A percentile compares a stretch with the other conserved stretches of the same genome.
phyloP scores from a whole-genome alignment of 1,140 invertebrate genomes.

The Prorops nasuta region DNA sequence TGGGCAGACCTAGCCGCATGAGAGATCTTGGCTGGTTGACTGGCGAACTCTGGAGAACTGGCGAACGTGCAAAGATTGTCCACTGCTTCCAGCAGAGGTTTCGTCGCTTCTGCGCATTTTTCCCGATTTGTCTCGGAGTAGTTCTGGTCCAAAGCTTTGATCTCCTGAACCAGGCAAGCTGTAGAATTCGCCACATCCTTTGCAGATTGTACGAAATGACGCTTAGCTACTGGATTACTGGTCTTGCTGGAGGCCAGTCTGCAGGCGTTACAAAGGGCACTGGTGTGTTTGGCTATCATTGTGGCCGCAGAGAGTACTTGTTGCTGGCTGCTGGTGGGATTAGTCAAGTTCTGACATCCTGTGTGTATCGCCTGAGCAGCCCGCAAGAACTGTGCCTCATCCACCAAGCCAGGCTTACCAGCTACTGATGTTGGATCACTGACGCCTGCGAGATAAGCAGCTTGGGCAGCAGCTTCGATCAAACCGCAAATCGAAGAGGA shows the following conservation, averaged over 20 bases:
- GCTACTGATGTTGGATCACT: slow-evolving; percentile 88
- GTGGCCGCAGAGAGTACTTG: slow-evolving; percentile 88
- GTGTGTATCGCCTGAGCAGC: slow-evolving; percentile 86
- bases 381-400: slow-evolving; percentile 85
- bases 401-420: slow-evolving; percentile 87
- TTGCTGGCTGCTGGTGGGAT: slow-evolving; percentile 76
- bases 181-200: slow-evolving; percentile 98
- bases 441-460: slow-evolving; percentile 91
- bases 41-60: slow-evolving; percentile 86
- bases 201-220: slow-evolving; percentile 96
- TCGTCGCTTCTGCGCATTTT: slow-evolving; percentile 78
- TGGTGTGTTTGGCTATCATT: slow-evolving; percentile 94
- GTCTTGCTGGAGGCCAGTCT: slow-evolving; percentile 89
- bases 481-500: slow-evolving; percentile 87
- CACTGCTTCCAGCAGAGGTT: slow-evolving; percentile 85
- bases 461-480: slow-evolving; percentile 91
- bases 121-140: slow-evolving; percentile 74
- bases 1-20: slow-evolving; percentile 73
- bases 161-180: slow-evolving; percentile 89
- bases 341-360: slow-evolving; percentile 80
- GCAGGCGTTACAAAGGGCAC: slow-evolving; percentile 92
- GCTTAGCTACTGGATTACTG: slow-evolving; percentile 87
- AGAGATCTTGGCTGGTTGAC: slow-evolving; percentile 89
- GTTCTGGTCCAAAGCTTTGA: slow-evolving; percentile 87
- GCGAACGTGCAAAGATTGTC: slow-evolving; percentile 92